These are phyloP conservation scores for Adela reaumurella DNA, from an alignment of 2,888 invertebrate genomes.

Conservation along the genomic window DNA sequence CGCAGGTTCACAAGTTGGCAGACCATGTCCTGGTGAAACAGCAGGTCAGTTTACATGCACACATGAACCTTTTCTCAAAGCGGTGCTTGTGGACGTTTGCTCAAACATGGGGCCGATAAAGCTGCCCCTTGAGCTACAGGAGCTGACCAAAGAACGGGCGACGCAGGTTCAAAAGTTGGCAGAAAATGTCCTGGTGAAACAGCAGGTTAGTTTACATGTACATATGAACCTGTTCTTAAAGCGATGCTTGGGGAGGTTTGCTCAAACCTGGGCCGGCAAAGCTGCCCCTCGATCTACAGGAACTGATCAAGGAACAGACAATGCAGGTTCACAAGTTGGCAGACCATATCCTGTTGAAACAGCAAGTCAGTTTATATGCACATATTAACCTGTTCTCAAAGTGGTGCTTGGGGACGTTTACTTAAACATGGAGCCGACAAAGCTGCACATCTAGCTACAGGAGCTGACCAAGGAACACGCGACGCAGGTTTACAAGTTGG, in stretches of 20 bases:
- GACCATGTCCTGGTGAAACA: conserved; percentile 37
- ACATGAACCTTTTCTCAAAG: too few species aligned
- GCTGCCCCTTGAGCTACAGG: conserved; percentile 56
- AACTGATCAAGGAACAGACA: conserved; percentile 50
- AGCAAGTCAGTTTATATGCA: too few species aligned
- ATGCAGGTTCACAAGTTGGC: conserved; percentile 54
- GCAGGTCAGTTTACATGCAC: not conserved
- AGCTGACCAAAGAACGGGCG: conserved; percentile 58
- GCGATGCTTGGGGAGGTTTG: conserved; percentile 55
- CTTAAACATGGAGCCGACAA: conserved; percentile 41
- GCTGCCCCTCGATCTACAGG: conserved; percentile 27
- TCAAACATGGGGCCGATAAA: conserved; percentile 42
- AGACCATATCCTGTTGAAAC: conserved; percentile 36
- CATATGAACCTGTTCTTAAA: too few species aligned
- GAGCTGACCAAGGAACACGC: conserved; percentile 59
- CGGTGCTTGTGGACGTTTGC: too few species aligned
- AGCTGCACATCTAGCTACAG: conserved; percentile 56
- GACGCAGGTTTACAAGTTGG: conserved; percentile 61
- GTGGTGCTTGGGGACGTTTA: too few species aligned
- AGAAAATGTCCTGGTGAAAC: conserved; percentile 64
- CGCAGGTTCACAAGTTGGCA: conserved; percentile 54
- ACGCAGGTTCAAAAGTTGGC: conserved; percentile 63
- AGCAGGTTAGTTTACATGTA: conserved; percentile 25
- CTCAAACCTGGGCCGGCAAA: conserved; percentile 42
- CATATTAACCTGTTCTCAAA: too few species aligned